Percentiles rank a stretch among this genome's conserved stretches.
Conservation (phyloP, 2,113 vertebrate genomes). For the Rattus rattus region DNA sequence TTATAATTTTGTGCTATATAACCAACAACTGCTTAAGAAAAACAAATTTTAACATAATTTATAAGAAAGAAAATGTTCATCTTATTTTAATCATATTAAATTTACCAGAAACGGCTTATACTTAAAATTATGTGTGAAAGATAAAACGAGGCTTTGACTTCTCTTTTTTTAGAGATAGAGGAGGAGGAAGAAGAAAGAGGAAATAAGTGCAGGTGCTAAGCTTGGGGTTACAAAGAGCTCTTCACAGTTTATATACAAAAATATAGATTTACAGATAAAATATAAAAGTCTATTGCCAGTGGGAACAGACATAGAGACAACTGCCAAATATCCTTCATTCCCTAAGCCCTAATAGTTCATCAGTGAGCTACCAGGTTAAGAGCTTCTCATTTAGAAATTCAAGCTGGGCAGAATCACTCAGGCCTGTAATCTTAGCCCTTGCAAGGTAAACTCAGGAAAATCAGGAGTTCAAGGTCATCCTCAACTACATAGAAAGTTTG, state of each 20-base stretch:
- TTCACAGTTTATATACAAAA: not conserved
- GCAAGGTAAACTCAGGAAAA: not conserved
- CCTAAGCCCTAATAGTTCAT: not conserved
- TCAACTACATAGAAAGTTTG: not conserved
- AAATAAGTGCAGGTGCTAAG: slow-evolving; percentile 81
- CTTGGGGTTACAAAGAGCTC: slow-evolving; percentile 55
- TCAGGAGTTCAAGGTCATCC: not conserved
- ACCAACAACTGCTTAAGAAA: slow-evolving; percentile 65
- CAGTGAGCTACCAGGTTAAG: slow-evolving; percentile 23
- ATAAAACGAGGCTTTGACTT: slow-evolving; percentile 71
- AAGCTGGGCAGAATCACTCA: not conserved
- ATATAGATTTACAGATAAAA: not conserved
- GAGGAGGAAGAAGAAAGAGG: slow-evolving; percentile 83
- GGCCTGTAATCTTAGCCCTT: not conserved
- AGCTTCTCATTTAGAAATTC: slow-evolving; percentile 35
- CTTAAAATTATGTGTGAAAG: slow-evolving; percentile 77
- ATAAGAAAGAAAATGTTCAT: slow-evolving; percentile 64
- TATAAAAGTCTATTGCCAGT: slow-evolving; percentile 22
- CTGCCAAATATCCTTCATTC: not conserved
- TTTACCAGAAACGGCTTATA: slow-evolving; percentile 74
- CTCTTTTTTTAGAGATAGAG: slow-evolving; percentile 81
- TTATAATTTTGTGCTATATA: slow-evolving; percentile 63
- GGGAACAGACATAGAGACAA: not conserved
- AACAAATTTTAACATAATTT: slow-evolving; percentile 65
- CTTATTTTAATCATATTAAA: slow-evolving; percentile 76